Base-by-base conservation (phyloP, 1,140 invertebrate species). In the Drosophila tani region DNA sequence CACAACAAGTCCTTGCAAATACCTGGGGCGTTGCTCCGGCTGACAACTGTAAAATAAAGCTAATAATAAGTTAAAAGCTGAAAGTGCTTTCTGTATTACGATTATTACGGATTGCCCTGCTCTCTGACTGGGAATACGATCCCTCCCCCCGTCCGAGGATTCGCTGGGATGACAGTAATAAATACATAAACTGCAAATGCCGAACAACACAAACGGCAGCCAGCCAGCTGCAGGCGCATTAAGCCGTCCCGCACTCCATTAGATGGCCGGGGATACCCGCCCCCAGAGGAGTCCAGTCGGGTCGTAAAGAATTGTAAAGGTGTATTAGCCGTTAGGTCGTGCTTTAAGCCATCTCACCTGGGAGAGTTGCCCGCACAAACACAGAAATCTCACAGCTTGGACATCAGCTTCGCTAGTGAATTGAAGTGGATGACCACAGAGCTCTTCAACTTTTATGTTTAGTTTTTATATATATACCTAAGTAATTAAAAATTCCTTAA, bases 51-150 rank as follows among this genome's bases (percentile, higher is more conserved):
- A 81, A 90, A 90, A 82, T 84, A 81, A 82, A 76, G 79, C 79
- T 90, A 85, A 90, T 90, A 90, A 90, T 83, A 90, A 90, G 82
- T 85, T 86, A 90, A 90, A 85, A 90, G 86, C 86, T 85, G 81
- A 90, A 90, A 88, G 85, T 90, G 79, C 81, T 90, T 86, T 70
- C 81, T 85, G 83, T 76, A 90, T 90, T 85, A 91, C 83, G 81
- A 82, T 79, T 81, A 90, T 90, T 76, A 90, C 67, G 79, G 67
- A 90, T 85, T 90, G 55, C 65, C 59, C 43, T 65, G 47, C 59
- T 45, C n/a, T 51, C 67, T 19, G 29, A 43, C 55, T 59, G 77
- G 63, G 50, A 51, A 77, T 58, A 55, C 43, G 73, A 75, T 58
- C 57, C 60, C 43, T 40, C 17, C 40, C n/a, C 58, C 50, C 35